These are phyloP conservation scores for Chitala chitala DNA, from an alignment of 2,113 vertebrate genomes.

Conservation along the genomic window DNA sequence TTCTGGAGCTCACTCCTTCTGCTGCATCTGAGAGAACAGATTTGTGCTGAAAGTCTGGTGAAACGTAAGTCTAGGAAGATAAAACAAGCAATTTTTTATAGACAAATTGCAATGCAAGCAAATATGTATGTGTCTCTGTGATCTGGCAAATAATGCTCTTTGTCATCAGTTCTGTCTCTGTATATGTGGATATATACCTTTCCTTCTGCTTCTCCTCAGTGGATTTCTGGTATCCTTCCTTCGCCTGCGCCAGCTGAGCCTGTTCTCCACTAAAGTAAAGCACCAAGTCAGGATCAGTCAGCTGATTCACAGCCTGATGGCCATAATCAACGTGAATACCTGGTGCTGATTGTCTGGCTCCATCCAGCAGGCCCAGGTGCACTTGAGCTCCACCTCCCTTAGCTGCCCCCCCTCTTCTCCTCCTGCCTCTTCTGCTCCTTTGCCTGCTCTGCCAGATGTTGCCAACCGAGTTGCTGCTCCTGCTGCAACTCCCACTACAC, in stretches of 20 bases:
- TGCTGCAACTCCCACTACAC: slow-evolving; percentile 59
- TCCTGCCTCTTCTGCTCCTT: slow-evolving; percentile 63
- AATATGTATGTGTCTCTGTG: background rate
- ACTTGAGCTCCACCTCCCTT: slow-evolving; percentile 58
- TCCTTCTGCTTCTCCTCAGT: slow-evolving; percentile 59
- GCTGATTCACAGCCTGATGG: too few relatives aligned
- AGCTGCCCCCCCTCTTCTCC: slow-evolving; percentile 59
- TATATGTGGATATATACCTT: slow-evolving; percentile 45
- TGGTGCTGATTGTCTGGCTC: slow-evolving; percentile 51
- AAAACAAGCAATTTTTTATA: background rate
- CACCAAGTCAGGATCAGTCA: background rate
- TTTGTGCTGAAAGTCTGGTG: slow-evolving; percentile 58
- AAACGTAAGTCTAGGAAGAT: slow-evolving; percentile 51
- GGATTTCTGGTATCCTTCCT: slow-evolving; percentile 51
- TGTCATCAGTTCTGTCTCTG: background rate
- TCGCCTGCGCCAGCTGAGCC: slow-evolving; percentile 56
- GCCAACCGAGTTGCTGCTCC: slow-evolving; percentile 68
- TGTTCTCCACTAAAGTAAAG: slow-evolving; percentile 61
- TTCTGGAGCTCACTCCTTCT: slow-evolving; percentile 50
- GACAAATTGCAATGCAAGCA: too few relatives aligned
- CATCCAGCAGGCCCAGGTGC: slow-evolving; percentile 52
- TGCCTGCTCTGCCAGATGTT: slow-evolving; percentile 62
- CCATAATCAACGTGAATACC: slow-evolving; percentile 26
- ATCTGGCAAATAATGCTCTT: background rate
- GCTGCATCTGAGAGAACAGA: slow-evolving; percentile 67